Percentiles rank a stretch among this genome's conserved stretches.
These are phyloP conservation scores for Scalopus aquaticus DNA, from an alignment of 2,113 vertebrate species.

Conservation along the genomic window DNA sequence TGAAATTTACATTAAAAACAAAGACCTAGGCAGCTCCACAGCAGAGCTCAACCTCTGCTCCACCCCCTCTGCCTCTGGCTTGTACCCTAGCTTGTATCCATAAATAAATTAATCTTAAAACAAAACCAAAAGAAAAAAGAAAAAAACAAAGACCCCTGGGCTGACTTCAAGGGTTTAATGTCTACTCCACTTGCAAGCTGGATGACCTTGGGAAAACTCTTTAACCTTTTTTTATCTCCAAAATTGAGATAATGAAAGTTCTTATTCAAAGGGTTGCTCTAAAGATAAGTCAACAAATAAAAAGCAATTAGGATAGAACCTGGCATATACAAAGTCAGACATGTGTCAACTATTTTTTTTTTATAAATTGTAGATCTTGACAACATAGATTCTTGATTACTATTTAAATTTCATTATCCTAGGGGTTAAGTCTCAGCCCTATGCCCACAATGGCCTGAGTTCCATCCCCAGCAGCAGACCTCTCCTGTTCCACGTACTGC, in stretches of 20 bases:
- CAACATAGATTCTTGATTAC: neutral
- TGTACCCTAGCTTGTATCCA: no score
- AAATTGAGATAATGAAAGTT: neutral
- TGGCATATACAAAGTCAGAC: neutral
- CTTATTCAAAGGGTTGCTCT: neutral
- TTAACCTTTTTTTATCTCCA: neutral
- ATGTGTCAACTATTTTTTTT: neutral
- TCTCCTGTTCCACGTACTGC: no score
- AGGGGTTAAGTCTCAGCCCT: no score
- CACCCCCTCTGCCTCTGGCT: no score
- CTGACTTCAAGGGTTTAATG: neutral
- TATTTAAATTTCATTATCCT: neutral
- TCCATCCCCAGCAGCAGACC: no score
- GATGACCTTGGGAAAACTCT: neutral
- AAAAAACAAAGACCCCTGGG: neutral
- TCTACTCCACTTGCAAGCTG: neutral
- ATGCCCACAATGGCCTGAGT: no score
- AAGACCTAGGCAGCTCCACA: no score
- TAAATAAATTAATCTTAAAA: no score
- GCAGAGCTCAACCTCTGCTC: no score
- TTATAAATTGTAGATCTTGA: neutral
- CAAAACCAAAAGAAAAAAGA: no score
- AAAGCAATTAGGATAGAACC: neutral
- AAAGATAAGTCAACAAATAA: neutral
- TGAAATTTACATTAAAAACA: neutral